A percentile compares a stretch with the other conserved stretches of the same genome.
Conservation (phyloP, 2,113 vertebrate genomes). For the Phalacrocorax brasilianus region DNA sequence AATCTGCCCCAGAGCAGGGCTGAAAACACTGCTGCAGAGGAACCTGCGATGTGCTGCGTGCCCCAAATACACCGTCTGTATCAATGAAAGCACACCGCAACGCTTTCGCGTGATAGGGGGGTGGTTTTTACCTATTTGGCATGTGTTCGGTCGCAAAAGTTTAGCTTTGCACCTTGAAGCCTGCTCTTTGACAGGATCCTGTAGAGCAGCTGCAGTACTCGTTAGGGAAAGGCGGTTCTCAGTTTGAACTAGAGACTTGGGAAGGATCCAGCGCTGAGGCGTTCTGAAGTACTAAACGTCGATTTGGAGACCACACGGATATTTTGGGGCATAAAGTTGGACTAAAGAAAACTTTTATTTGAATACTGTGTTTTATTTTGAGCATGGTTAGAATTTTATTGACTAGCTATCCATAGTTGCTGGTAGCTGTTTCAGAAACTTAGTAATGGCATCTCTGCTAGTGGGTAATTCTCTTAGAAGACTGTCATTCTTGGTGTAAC, state of each 20-base stretch:
- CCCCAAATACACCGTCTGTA: rapidly evolving
- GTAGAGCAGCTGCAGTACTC: not conserved
- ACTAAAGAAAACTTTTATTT: not conserved
- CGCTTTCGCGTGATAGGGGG: no score
- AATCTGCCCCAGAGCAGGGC: not conserved
- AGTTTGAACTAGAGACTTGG: not conserved
- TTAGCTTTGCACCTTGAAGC: not conserved
- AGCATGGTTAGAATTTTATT: not conserved
- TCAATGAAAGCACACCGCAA: rapidly evolving
- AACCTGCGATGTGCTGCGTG: rapidly evolving
- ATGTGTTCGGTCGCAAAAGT: rapidly evolving
- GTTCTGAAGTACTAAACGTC: not conserved
- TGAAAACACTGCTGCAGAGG: rapidly evolving
- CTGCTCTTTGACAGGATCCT: not conserved
- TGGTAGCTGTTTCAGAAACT: not conserved
- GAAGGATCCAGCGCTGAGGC: not conserved
- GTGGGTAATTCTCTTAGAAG: not conserved
- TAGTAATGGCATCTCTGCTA: not conserved
- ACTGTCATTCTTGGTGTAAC: not conserved
- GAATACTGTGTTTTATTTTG: not conserved
- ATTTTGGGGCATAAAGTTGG: not conserved
- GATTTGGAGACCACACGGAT: not conserved
- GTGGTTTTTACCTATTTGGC: rapidly evolving
- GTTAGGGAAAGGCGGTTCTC: not conserved
- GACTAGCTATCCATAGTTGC: not conserved